Base-by-base conservation (phyloP, 2,113 vertebrate species). In the Menura novaehollandiae region DNA sequence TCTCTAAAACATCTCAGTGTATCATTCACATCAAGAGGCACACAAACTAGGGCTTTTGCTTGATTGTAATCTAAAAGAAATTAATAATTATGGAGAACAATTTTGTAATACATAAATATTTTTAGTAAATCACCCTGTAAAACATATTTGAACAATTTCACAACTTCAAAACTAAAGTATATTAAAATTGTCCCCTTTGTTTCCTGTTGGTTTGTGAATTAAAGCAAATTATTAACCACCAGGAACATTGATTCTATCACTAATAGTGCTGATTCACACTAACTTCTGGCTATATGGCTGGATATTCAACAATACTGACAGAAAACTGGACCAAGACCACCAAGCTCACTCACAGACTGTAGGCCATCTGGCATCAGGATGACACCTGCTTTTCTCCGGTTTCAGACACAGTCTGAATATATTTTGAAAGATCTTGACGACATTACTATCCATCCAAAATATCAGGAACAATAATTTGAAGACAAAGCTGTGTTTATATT, bases 1-100 rank as follows among this genome's bases (percentile, higher is more conserved):
- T 99, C 98, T 93, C 97, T 98, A 95, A 99, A 99, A 95, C 97
- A 98, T 76, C 94, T 93, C 96, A 99, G 95, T 9, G 98, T 98
- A 91, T 99, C 98, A 23, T 97, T 95, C 91, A 99, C 98, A 77
- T 99, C 98, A 96, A 99, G 91, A 16, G 99, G 99, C 69, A 99
- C 99, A 30, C 96, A 97, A 73, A 98, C 92, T 11, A 99, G 93
- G 20, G 91, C 91, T 97, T 98, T 98, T 39, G 97, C 97, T 71
- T 59, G 95, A 51, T 58, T 95, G 9, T 44, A 30, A 79, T 98
- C 99, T 99, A 96, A 92, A 98, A 92, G 73, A 19, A 93, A 91
- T 88, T 28, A 84, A 79, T 64, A 77, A 83, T 80, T 66, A 78
- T 6, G 19, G 35, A 84, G 64, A 93, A 76, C 4, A 80, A 62